phyloP scores from a whole-genome alignment of 1,140 invertebrate species.

The Lepidostoma basale region DNA sequence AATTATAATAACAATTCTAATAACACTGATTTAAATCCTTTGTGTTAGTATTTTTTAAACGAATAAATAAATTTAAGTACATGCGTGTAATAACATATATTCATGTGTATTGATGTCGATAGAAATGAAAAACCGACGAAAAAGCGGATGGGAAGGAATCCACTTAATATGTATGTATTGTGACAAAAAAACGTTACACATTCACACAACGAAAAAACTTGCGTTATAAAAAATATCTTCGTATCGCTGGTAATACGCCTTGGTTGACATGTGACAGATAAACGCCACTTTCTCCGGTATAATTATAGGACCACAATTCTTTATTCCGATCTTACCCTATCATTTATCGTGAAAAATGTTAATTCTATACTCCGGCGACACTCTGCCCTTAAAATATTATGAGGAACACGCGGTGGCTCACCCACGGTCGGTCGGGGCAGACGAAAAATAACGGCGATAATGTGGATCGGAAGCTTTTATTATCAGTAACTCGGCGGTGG shows the following conservation, averaged over 20 bases:
- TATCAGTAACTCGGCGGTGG: too few species aligned
- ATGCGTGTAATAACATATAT: too few species aligned
- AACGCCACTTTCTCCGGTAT: conserved; percentile 23
- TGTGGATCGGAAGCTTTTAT: background rate
- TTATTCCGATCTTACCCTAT: conserved; percentile 33
- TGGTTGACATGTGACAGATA: conserved; percentile 29
- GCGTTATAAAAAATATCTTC: conserved; percentile 15
- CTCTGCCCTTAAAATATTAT: background rate
- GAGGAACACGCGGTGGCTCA: background rate
- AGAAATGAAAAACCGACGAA: background rate
- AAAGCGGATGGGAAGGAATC: too few species aligned
- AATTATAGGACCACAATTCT: conserved; percentile 21
- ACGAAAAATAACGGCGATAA: background rate
- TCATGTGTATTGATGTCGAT: too few species aligned
- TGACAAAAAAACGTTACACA: conserved; percentile 22
- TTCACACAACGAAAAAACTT: conserved; percentile 7
- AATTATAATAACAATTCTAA: too few species aligned
- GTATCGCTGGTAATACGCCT: background rate
- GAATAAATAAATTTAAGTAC: too few species aligned
- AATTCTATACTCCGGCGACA: conserved; percentile 25
- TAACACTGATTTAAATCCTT: too few species aligned
- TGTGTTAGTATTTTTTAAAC: too few species aligned
- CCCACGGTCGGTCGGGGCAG: background rate
- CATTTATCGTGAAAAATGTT: conserved; percentile 37
- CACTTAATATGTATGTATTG: background rate